These are phyloP conservation scores for Sceloporus undulatus DNA, from an alignment of 2,113 vertebrate genomes.

Conservation along the genomic window DNA sequence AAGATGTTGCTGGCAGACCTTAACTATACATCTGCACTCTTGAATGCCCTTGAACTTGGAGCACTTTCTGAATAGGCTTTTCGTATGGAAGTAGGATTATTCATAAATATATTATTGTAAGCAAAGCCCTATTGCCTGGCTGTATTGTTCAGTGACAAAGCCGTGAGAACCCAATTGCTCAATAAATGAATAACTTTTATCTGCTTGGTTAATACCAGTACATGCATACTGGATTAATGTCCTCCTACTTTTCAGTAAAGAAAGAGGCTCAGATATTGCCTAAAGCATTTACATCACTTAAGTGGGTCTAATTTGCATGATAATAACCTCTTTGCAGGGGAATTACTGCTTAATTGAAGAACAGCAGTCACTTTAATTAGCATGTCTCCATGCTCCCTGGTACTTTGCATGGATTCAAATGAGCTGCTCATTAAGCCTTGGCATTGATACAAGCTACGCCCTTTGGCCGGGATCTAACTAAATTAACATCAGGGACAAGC, in stretches of 20 bases:
- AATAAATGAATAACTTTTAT: constrained; percentile 36
- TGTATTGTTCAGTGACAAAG: constrained; percentile 28
- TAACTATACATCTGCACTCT: constrained; percentile 18
- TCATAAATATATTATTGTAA: constrained; percentile 41
- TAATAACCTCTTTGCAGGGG: constrained; percentile 73
- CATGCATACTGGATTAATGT: constrained; percentile 64
- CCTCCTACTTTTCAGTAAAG: constrained; percentile 63
- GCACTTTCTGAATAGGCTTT: constrained; percentile 33
- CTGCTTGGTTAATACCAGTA: constrained; percentile 32
- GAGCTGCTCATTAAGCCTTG: constrained; percentile 82
- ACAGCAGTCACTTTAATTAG: constrained; percentile 85
- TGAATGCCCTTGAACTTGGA: constrained; percentile 39
- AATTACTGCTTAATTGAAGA: constrained; percentile 86
- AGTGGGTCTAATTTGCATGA: constrained; percentile 79
- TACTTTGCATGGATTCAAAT: constrained; percentile 84
- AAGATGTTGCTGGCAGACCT: not conserved
- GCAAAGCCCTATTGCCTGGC: constrained; percentile 23
- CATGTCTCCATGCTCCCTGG: constrained; percentile 79
- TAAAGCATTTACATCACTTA: constrained; percentile 73
- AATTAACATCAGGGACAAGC: constrained; percentile 59
- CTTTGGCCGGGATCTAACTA: constrained; percentile 62
- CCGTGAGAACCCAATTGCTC: constrained; percentile 24
- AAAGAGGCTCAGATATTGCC: constrained; percentile 72
- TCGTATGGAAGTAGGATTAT: constrained; percentile 11
- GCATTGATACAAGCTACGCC: constrained; percentile 76